Evolutionary conservation across 2,888 invertebrate species (phyloP), one percentile per base, ranked within the genome.

Genomic region (Drosophila ezoana): DNA sequence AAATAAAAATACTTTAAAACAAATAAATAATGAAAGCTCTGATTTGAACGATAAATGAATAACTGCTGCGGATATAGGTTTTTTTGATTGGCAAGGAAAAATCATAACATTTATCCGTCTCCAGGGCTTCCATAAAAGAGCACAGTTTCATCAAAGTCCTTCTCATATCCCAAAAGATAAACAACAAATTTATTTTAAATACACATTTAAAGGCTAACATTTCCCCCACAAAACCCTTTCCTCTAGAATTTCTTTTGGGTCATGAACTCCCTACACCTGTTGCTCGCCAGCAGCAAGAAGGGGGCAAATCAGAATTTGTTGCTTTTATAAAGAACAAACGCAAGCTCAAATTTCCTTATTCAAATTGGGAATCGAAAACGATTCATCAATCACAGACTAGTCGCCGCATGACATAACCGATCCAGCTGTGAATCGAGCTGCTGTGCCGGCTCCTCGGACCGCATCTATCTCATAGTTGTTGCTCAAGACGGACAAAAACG

Each of bases 351-450:
- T 65, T 53, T 64, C 37, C 18, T 37, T 47, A 47, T 53, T 38
- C 41, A 48, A 54, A 49, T 66, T 63, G 51, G 49, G 10, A 33
- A 35, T 32, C 14, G 23, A 16, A 16, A 43, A 16, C 35, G 40
- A 54, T 56, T 59, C 83, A 83, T 83, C 88, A 83, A 87, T 83
- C 83, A 85, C 54, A 37, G 41, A 44, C 66, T 64, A 62, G 48
- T 64, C 81, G 66, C 83, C 68, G 68, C 88, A 79, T 87, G 88
- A 81, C 85, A 81, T 82, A 72, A 85, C 74, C 74, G 49, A 64
- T 85, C 83, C 88, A 87, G 82, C 83, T 85, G 88, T 57, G 86
- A 49, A 41, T 62, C 51, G 41, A 40, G 58, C 69, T 65, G 79
- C 76, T 65, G 76, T 58, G 8, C 5, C 4, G 3, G 35, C 35